Evolutionary conservation across 2,113 vertebrate genomes (phyloP).

Genomic region (Cepphus grylle): DNA sequence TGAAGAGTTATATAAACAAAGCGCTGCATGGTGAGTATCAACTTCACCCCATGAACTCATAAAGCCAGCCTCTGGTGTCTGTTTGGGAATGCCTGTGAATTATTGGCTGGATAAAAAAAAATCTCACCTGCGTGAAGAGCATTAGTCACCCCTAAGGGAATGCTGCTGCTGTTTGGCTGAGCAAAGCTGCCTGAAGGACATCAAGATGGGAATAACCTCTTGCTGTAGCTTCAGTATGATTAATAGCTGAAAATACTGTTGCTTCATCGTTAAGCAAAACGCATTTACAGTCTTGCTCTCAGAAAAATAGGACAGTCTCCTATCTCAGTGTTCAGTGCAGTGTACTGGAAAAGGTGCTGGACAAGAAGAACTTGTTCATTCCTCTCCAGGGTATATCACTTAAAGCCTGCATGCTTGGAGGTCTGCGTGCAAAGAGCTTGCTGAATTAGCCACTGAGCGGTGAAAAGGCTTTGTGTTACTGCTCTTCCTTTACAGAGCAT

Average conservation of each 20-base stretch:
- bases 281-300: not conserved
- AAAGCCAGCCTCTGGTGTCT: not conserved
- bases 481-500: not conserved
- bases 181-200: not conserved
- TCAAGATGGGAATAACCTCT: not conserved
- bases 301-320: not conserved
- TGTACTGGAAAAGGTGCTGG: not conserved
- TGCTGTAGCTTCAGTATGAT: not conserved
- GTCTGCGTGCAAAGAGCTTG: not conserved
- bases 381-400: not conserved
- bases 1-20: not conserved
- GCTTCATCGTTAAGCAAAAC: not conserved
- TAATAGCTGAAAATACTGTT: not conserved
- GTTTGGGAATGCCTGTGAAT: not conserved
- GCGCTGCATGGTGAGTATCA: not conserved
- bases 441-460: fast-evolving
- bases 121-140: not conserved
- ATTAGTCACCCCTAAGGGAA: not conserved
- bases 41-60: not conserved
- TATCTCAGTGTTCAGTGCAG: not conserved
- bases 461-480: not conserved
- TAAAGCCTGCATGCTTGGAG: not conserved
- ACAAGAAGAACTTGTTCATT: not conserved
- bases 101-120: not conserved
- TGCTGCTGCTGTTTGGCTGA: not conserved